These are phyloP conservation scores for Netelia melanura DNA, from an alignment of 2,888 invertebrate genomes.

Conservation along the genomic window DNA sequence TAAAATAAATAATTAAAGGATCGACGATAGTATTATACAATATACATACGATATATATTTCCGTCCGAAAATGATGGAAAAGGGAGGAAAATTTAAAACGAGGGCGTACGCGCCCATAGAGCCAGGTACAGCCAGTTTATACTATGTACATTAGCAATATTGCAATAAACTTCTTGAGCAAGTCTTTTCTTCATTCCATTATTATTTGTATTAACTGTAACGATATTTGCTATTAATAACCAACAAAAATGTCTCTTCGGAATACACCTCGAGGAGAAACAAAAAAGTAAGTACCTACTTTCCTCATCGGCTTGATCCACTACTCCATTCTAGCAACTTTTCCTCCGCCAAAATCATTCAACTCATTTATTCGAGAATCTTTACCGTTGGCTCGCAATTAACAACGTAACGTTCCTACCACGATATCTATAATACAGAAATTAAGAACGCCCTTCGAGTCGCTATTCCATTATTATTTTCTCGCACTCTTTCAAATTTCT, in stretches of 20 bases:
- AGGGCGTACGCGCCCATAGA: conserved; percentile 36
- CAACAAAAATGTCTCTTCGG: conserved; percentile 70
- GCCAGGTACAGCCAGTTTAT: conserved; percentile 44
- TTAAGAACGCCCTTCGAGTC: too few species aligned
- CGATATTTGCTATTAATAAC: conserved; percentile 23
- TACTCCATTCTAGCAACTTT: too few species aligned
- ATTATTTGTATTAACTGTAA: too few species aligned
- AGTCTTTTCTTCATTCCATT: conserved; percentile 23
- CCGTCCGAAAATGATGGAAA: conserved; percentile 20
- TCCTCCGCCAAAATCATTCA: too few species aligned
- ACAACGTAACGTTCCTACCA: neutral
- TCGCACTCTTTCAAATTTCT: neutral
- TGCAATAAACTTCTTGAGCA: conserved; percentile 58
- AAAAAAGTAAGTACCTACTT: too few species aligned
- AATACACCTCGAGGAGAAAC: too few species aligned
- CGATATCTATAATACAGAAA: neutral
- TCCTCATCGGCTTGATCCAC: too few species aligned
- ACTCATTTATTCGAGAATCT: too few species aligned
- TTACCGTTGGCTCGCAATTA: neutral
- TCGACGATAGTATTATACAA: conserved; percentile 55
- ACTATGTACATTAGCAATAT: conserved; percentile 62
- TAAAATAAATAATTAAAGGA: conserved; percentile 26
- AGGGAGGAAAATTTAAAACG: conserved; percentile 72
- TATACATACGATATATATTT: too few species aligned
- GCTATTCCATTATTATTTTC: too few species aligned